Evolutionary conservation across 2,113 vertebrate species (phyloP), one percentile per base, ranked within the genome.

Genomic region (Patagioenas fasciata): DNA sequence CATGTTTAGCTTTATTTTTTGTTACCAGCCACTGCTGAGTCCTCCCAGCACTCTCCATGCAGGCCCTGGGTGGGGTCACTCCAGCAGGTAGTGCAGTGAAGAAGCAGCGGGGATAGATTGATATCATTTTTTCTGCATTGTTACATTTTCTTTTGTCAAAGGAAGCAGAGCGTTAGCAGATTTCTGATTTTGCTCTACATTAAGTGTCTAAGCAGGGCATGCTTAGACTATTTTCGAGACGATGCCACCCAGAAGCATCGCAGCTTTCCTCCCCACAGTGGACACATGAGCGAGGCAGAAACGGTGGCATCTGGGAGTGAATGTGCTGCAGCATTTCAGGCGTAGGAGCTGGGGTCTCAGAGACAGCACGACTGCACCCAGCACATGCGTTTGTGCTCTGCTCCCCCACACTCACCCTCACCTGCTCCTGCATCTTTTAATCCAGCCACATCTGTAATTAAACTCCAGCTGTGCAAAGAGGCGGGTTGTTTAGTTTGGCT

Each of bases 401-500:
- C 3, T 9, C 26, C 23, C 31, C 36, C 73, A 11, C 18, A 44
- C 42, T 44, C 64, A 53, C 47, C 50, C 36, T 75, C 78, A 38
- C 34, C 53, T 16, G 18, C 65, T 71, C 32, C 88, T 69, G 92
- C 14, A 0, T 10, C 4, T 34, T 38, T 69, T 11, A n/a, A 61
- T 13, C 15, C 4, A 54, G 62, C 80, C 75, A 72, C 36, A 1
- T 3, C 16, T 72, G 74, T 13, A 8, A 94, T 92, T 93, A 85
- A 95, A 94, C 58, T 88, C 66, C 82, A 85, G 71, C 85, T 92
- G 54, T 93, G 88, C 75, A 61, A 82, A 95, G 60, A 70, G 62
- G 90, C 9, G 34, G 83, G 73, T 17, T 58, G 38, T 67, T 93
- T 34, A 93, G 20, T 47, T 93, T 80, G 65, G 44, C n/a, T 93